Evolutionary conservation across 2,888 invertebrate species (phyloP), one percentile per base, ranked within the genome.

Genomic region (Resseliella maxima): DNA sequence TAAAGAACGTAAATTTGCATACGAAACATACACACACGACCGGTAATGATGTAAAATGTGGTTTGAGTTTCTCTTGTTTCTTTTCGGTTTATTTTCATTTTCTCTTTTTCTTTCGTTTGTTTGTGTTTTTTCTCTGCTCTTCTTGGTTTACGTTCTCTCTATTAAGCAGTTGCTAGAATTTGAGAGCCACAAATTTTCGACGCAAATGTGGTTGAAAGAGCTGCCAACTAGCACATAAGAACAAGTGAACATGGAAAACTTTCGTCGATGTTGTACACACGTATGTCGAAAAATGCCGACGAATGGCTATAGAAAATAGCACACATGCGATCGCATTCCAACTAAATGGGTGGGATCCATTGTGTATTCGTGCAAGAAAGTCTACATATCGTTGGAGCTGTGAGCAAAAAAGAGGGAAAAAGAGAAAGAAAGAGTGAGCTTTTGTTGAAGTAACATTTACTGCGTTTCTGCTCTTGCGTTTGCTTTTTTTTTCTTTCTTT

Each of bases 211-310:
- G 72, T 72, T 72, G 72, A 72, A 72, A 72, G n/a, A n/a, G 72
- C 72, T 72, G 72, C 35, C 31, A 72, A 72, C 72, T 72, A 72
- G 72, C 72, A 72, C 72, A 72, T 31, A 72, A 72, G 72, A 72
- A 72, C 72, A 72, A 72, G 31, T 72, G 72, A 72, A 72, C 72
- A 72, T 72, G 72, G 31, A 72, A 72, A 72, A 72, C 72, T 72
- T 72, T 72, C 72, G 72, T 72, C 72, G 15, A 72, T 72, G 31
- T 72, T 72, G 72, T 72, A 72, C 59, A 15, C 59, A 27, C 27
- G 50, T 50, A 50, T 24, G 59, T 59, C 24, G 59, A 59, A 59
- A 59, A 59, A 59, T 59, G 59, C 59, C 59, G 41, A 72, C 72
- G 35, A 72, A 72, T 72, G 72, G 72, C 72, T 72, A 72, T 18